Conservation (phyloP, 2,797 vertebrate species). For the Pogoniulus pusillus region DNA sequence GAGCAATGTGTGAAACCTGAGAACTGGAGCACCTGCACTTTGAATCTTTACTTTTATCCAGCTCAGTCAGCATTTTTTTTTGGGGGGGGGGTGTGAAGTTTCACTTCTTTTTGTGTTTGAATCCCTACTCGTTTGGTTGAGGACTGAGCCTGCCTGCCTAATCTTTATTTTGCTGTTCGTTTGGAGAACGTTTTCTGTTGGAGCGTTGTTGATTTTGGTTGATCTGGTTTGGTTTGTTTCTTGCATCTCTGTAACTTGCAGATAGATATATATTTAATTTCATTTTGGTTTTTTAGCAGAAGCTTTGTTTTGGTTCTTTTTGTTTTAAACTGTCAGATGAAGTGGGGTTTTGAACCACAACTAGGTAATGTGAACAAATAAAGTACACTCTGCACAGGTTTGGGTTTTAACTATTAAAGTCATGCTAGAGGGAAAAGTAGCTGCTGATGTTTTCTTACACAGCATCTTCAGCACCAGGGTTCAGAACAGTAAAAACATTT, state of each 20-base stretch:
- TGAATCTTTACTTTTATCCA: slow-evolving; percentile 74
- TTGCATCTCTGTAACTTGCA: slow-evolving; percentile 46
- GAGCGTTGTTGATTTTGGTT: slow-evolving; percentile 47
- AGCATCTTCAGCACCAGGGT: background rate
- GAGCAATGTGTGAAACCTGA: slow-evolving; percentile 71
- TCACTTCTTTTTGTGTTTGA: background rate
- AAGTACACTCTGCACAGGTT: slow-evolving; percentile 70
- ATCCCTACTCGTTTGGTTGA: slow-evolving; percentile 6
- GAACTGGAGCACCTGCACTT: slow-evolving; percentile 85
- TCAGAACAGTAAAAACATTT: background rate
- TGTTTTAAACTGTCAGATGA: slow-evolving; percentile 72
- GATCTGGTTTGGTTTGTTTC: too few species aligned
- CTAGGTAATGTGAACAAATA: slow-evolving; percentile 76
- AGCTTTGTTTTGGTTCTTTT: slow-evolving; percentile 68
- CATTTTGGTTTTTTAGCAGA: slow-evolving; percentile 50
- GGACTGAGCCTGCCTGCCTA: slow-evolving; percentile 39
- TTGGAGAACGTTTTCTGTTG: slow-evolving; percentile 48
- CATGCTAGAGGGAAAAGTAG: background rate
- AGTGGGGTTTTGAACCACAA: slow-evolving; percentile 74
- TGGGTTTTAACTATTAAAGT: slow-evolving; percentile 56
- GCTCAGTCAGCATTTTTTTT: background rate
- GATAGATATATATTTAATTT: background rate
- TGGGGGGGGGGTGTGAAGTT: too few species aligned
- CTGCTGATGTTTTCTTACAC: background rate
- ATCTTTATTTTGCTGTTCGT: slow-evolving; percentile 63